Evolutionary conservation across 2,888 invertebrate genomes (phyloP), one percentile per base, ranked within the genome.

Genomic region (Prosopocoilus inquinatus): DNA sequence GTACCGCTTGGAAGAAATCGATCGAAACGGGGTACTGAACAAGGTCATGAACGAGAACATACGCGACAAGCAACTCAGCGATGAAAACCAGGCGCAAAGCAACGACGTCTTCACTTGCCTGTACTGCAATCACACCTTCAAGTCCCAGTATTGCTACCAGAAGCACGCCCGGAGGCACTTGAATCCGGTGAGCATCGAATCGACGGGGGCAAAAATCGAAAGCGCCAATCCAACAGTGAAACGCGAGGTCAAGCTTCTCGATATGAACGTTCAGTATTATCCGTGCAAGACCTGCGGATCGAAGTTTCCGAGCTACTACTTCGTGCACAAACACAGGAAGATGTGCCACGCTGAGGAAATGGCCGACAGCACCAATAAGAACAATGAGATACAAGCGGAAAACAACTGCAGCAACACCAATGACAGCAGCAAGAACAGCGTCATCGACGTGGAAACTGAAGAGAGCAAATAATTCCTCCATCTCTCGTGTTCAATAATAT

Each of bases 261-360:
- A 90, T 67, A 84, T 91, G 75, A 88, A 93, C 69, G 85, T 94
- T 0, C 94, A 94, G 75, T 94, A 94, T 79, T 94, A 94, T 77
- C 94, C 94, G 0, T 94, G 94, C 78, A 94, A 94, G 78, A 92
- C 90, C 0, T 94, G 94, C 76, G 94, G 94, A 13, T 90, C 86
- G 67, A 94, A 94, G 75, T 94, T 94, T 74, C 94, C 94, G 1
- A 93, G 92, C 63, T 94, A 94, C 74, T 94, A 94, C 78, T 94
- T 94, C 79, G 94, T 94, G 16, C 94, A 94, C 74, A 94, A 94
- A 71, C 94, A 94, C 73, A 81, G 92, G 50, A 93, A 93, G 78
- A 77, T 89, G 68, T 93, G 93, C 70, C 94, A 94, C 72, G 86
- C 87, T 0, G 86, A 86, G 49, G 85, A 86, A 63, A 75, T 76